A percentile compares a stretch with the other conserved stretches of the same genome.
Conservation (phyloP, 1,140 invertebrate genomes). For the Rhopalosiphum maidis region DNA sequence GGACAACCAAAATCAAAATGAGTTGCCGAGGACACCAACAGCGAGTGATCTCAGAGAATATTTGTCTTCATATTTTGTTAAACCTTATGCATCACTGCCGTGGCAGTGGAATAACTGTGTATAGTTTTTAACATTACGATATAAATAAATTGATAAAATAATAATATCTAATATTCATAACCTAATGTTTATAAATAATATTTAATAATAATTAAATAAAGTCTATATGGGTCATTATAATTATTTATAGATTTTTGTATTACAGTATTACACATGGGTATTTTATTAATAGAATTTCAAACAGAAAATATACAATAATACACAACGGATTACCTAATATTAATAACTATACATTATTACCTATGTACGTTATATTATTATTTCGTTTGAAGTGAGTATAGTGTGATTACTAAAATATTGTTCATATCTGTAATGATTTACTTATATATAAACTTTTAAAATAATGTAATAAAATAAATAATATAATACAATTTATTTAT, state of each 20-base stretch:
- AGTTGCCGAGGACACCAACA: conserved; percentile 9
- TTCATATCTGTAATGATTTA: conserved; percentile 30
- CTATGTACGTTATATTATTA: conserved; percentile 31
- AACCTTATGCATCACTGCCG: background rate
- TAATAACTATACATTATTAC: conserved; percentile 8
- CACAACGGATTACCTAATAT: conserved; percentile 27
- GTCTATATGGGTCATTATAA: background rate
- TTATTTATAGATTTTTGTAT: conserved; percentile 28
- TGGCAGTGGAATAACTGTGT: conserved; percentile 27
- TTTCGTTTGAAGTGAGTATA: conserved; percentile 4
- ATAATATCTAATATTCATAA: conserved; percentile 31
- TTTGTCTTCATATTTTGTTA: conserved; percentile 39
- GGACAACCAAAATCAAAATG: conserved; percentile 24
- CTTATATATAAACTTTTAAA: conserved; percentile 17
- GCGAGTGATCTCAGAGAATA: conserved; percentile 20
- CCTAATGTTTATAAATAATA: conserved; percentile 7
- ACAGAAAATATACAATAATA: conserved; percentile 24
- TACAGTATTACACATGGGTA: background rate
- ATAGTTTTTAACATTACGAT: background rate
- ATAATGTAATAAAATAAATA: conserved; percentile 31
- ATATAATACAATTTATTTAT: conserved; percentile 28
- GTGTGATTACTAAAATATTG: conserved; percentile 8
- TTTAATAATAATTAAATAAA: conserved; percentile 28
- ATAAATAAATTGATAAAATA: conserved; percentile 29
- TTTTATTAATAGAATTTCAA: conserved; percentile 32